phyloP scores from a whole-genome alignment of 2,888 invertebrate genomes.

The Micropterix aruncella region DNA sequence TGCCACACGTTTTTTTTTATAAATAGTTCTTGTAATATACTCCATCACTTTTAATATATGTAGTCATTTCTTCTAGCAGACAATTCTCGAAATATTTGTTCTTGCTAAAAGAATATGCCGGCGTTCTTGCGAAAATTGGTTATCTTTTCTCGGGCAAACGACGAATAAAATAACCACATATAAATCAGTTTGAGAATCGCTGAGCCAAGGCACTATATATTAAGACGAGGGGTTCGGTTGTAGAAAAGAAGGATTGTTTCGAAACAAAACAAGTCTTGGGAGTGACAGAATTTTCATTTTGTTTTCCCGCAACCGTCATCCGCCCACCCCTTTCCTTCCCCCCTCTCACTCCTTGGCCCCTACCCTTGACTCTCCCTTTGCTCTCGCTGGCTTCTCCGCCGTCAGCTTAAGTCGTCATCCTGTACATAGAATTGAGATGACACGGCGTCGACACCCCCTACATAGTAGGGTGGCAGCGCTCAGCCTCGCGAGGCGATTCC shows the following conservation, averaged over 20 bases:
- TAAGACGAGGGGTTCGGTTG: neutral
- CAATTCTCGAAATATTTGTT: no score
- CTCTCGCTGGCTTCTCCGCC: neutral
- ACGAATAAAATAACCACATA: no score
- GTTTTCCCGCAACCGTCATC: conserved; percentile 6
- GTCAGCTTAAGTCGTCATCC: neutral
- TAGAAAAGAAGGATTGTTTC: conserved; percentile 5
- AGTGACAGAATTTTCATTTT: conserved; percentile 13
- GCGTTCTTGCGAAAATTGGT: no score
- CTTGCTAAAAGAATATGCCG: no score
- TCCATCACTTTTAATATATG: no score
- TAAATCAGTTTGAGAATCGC: neutral
- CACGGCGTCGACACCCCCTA: neutral
- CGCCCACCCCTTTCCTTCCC: conserved; percentile 8
- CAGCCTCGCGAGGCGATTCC: no score
- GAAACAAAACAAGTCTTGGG: conserved; percentile 8
- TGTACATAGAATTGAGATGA: neutral
- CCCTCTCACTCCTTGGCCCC: no score
- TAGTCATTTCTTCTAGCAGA: no score
- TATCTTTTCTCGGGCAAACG: no score
- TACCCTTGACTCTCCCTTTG: neutral
- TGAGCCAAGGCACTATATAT: neutral
- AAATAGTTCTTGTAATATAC: no score
- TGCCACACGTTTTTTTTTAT: no score
- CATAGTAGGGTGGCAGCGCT: neutral